These are phyloP conservation scores for Sarotherodon lohbergeri DNA, from an alignment of 2,113 vertebrate species.

Conservation along the genomic window DNA sequence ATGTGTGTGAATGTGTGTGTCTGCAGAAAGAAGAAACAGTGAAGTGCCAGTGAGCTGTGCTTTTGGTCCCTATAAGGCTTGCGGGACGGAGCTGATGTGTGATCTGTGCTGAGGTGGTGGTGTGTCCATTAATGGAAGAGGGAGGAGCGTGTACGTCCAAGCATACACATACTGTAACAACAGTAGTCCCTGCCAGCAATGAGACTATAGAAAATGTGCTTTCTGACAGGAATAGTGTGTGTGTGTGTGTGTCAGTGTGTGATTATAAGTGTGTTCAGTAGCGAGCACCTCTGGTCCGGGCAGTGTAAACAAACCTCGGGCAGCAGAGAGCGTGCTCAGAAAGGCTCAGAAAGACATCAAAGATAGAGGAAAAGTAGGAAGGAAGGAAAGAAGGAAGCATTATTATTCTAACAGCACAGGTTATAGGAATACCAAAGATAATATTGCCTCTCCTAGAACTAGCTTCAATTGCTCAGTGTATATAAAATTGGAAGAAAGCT, in stretches of 20 bases:
- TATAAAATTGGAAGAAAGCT: conserved; percentile 81
- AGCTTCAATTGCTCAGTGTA: conserved; percentile 73
- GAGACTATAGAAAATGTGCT: conserved; percentile 69
- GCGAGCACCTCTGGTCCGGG: conserved; percentile 41
- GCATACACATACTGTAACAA: conserved; percentile 14
- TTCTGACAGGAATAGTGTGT: conserved; percentile 24
- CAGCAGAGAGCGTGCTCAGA: conserved; percentile 51
- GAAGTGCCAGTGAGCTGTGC: conserved; percentile 42
- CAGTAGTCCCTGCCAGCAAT: conserved; percentile 57
- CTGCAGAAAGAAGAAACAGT: background rate
- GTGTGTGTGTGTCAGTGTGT: background rate
- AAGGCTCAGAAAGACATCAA: conserved; percentile 60
- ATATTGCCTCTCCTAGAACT: conserved; percentile 75
- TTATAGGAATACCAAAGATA: conserved; percentile 69
- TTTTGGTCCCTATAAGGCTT: conserved; percentile 42
- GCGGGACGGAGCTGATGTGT: conserved; percentile 7
- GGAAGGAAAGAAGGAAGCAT: conserved; percentile 57
- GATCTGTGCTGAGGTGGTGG: background rate
- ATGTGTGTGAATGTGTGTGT: background rate
- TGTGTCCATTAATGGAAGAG: background rate
- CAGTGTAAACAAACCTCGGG: conserved; percentile 36
- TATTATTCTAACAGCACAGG: conserved; percentile 59
- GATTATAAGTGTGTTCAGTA: conserved; percentile 18
- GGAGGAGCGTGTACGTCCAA: background rate
- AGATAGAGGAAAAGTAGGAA: conserved; percentile 26